A percentile compares a stretch with the other conserved stretches of the same genome.
phyloP scores from a whole-genome alignment of 2,888 invertebrate species.

The Sarcophaga subvicina region DNA sequence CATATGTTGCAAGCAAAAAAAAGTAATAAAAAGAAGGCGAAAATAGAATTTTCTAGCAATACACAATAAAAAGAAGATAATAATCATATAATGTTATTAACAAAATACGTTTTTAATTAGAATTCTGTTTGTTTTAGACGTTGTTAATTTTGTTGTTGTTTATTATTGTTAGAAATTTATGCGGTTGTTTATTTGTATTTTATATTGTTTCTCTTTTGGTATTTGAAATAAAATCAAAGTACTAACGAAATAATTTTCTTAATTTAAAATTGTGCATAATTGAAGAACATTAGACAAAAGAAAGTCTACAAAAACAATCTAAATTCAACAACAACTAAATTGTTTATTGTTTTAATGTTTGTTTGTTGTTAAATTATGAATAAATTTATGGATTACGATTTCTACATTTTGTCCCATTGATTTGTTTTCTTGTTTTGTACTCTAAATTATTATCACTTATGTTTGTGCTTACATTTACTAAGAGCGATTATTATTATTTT shows the following conservation, averaged over 20 bases:
- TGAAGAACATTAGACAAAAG: neutral
- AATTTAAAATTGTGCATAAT: slow-evolving; percentile 13
- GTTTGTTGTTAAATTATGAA: neutral
- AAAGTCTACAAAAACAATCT: no score
- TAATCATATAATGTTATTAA: no score
- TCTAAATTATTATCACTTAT: neutral
- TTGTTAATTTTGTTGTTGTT: neutral
- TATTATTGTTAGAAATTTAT: neutral
- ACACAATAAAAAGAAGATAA: no score
- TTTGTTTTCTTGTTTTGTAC: neutral
- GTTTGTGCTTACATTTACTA: neutral
- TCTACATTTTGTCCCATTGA: neutral
- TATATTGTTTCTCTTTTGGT: neutral
- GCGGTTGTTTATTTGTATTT: neutral
- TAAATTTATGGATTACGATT: neutral
- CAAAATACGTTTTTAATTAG: no score
- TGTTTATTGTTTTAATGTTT: no score
- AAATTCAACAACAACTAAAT: no score
- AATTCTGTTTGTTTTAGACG: no score
- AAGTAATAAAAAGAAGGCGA: no score
- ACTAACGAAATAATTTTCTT: neutral
- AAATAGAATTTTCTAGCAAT: no score
- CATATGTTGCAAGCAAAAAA: no score
- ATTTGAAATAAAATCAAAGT: neutral
- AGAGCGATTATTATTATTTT: no score